Conservation (phyloP, 2,113 vertebrate genomes). For the Oncorhynchus mykiss region DNA sequence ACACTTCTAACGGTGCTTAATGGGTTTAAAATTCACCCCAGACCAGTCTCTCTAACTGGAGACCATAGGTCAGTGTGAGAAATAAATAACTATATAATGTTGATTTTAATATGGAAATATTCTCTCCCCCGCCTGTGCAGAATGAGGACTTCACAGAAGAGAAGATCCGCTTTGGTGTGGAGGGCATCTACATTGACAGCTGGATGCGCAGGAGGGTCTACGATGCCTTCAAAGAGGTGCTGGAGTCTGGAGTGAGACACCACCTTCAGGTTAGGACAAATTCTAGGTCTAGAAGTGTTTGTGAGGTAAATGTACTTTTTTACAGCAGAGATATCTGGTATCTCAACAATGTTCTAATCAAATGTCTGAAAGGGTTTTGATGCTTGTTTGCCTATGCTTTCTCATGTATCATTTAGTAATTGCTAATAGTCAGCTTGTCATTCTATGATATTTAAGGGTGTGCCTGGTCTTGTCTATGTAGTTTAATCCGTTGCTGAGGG, state of each 20-base stretch:
- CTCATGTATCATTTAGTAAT: not conserved
- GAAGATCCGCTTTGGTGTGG: constrained; percentile 86
- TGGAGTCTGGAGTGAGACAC: constrained; percentile 87
- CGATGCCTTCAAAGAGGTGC: constrained; percentile 86
- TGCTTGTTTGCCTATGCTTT: not conserved
- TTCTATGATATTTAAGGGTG: not conserved
- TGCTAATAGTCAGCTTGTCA: not conserved
- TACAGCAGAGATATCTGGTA: not conserved
- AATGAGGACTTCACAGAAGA: constrained; percentile 86
- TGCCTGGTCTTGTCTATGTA: constrained; percentile 45
- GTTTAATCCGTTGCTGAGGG: constrained; percentile 90
- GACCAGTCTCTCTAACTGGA: not conserved
- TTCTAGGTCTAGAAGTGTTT: not conserved
- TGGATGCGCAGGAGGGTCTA: constrained; percentile 88
- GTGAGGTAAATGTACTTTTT: not conserved
- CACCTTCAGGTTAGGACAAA: constrained; percentile 85
- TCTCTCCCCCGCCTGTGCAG: constrained; percentile 39
- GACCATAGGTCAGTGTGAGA: not conserved
- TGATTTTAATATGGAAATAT: not conserved
- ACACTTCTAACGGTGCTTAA: constrained; percentile 48
- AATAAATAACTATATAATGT: not conserved
- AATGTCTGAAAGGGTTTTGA: not conserved
- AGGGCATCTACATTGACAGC: constrained; percentile 89
- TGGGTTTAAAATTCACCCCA: not conserved
- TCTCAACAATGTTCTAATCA: not conserved